phyloP scores from a whole-genome alignment of 1,140 invertebrate species.

The Micrasema longulum region DNA sequence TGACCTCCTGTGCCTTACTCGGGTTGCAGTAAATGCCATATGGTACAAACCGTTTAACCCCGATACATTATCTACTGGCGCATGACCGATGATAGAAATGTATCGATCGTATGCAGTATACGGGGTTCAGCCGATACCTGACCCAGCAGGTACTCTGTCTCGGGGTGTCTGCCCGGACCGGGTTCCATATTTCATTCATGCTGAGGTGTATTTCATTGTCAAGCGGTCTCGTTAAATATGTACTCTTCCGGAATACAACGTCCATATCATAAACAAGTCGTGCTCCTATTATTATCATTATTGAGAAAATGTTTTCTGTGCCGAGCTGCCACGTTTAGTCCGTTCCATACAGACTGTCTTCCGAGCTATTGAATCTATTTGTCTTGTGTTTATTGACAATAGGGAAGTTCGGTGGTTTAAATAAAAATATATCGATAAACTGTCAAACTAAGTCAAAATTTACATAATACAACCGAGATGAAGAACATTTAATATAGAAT shows the following conservation, averaged over 20 bases:
- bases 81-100: constrained; percentile 6
- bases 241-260: background rate
- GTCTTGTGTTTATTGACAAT: too few species aligned
- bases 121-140: constrained; percentile 6
- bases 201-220: constrained; percentile 7
- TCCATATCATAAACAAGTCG: background rate
- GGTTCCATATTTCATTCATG: constrained; percentile 7
- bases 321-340: background rate
- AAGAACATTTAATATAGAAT: too few species aligned
- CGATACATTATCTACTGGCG: constrained; percentile 11
- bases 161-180: background rate
- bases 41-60: constrained; percentile 27
- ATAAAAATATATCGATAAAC: too few species aligned
- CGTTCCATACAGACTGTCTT: background rate
- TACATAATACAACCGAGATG: too few species aligned
- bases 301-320: constrained; percentile 2
- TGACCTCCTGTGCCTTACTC: constrained; percentile 2
- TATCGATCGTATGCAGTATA: constrained; percentile 4
- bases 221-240: background rate
- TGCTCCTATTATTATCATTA: constrained; percentile 9
- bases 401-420: too few species aligned
- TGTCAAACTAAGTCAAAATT: too few species aligned
- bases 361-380: background rate
- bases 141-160: background rate
- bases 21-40: constrained; percentile 20